Evolutionary conservation across 92 coral and sea anemone genomes (phyloP), one percentile per base, ranked within the genome.

Genomic region (Zoanthus sociatus): DNA sequence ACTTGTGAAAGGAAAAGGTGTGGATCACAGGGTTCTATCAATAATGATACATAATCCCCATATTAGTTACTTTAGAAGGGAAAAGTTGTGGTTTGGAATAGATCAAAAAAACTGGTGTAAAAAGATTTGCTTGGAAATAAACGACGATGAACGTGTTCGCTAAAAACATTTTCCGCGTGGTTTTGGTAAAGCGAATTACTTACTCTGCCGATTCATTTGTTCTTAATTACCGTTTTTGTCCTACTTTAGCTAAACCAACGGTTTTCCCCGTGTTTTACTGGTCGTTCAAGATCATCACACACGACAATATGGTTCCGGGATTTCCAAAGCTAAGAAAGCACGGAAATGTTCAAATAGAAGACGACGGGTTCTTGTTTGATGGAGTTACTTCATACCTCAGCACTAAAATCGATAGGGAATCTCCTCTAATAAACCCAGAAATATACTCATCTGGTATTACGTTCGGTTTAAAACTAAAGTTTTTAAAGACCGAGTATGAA

Each of bases 321-420:
- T 87, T 87, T 32, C 92, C 94, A 12, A 79, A 87, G 32, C 86
- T 97, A 64, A 87, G 72, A 31, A 88, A 92, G 45, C 83, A 92
- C 74, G 99, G 99, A 17, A 92, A 95, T 73, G 89, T 90, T 68
- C 92, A 91, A 47, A 78, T 90, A 4, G 97, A 89, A 1, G 92
- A 97, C 20, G 97, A 90, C 17, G 99, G 99, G 10, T 87, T 97
- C 44, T 90, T 79, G 73, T 71, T 97, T 45, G 99, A 97, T 89
- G 99, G 99, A 50, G 50, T 86, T 48, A 86, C 99, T 0, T 93
- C 93, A 0, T 97, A 89, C 77, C 92, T 95, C 20, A 82, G 94
- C 50, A 45, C 99, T 53, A 92, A 88, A 45, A 75, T 97, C 77
- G 74, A 82, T 78, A 70, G 77, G 21, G 91, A 77, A 18, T 74